Conservation (phyloP, 2,888 invertebrate genomes). For the Calameuta pallipes region DNA sequence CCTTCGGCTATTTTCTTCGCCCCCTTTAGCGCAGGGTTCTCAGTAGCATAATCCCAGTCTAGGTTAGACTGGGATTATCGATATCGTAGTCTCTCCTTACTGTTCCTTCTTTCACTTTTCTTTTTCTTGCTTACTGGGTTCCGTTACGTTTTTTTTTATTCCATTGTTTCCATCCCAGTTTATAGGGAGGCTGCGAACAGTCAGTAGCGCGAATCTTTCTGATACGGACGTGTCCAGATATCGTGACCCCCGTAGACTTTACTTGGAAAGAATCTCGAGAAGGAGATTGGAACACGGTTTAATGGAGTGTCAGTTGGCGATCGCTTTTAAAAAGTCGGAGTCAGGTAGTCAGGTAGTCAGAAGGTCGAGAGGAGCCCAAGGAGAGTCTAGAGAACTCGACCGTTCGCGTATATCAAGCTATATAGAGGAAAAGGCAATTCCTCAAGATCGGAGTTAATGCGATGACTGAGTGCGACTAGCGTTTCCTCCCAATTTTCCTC, state of each 20-base stretch:
- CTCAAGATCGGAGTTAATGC: conserved; percentile 16
- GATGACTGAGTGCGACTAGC: conserved; percentile 35
- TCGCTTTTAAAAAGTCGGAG: neutral
- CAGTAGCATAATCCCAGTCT: neutral
- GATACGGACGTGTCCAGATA: neutral
- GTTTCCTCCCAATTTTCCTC: neutral
- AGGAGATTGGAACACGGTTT: conserved; percentile 7
- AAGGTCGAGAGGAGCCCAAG: neutral
- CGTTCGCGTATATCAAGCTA: neutral
- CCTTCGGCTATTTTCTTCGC: neutral
- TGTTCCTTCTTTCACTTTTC: neutral
- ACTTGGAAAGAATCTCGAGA: neutral
- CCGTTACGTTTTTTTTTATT: neutral
- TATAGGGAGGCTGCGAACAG: neutral
- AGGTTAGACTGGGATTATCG: neutral
- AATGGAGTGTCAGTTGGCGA: conserved; percentile 13
- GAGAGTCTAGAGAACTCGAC: neutral
- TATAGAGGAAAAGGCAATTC: conserved; percentile 15
- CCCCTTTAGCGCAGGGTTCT: neutral
- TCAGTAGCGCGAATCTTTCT: neutral
- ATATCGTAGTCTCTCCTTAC: neutral
- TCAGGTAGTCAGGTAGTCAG: conserved; percentile 1
- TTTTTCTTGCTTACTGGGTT: neutral
- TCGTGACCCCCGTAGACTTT: neutral
- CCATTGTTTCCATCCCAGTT: neutral